Conservation (phyloP, 2,888 invertebrate genomes). For the Germaria angustata region DNA sequence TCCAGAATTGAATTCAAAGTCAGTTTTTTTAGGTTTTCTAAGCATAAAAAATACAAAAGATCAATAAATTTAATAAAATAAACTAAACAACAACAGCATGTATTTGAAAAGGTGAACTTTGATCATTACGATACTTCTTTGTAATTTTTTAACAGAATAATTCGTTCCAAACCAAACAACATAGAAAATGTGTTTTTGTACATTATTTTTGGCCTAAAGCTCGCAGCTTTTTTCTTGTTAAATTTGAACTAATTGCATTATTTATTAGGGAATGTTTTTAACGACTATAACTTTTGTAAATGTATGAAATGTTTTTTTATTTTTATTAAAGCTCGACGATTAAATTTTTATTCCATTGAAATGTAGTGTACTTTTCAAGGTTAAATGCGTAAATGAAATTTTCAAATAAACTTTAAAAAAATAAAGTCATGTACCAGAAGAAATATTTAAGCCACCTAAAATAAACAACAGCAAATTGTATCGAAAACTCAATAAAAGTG, state of each 20-base stretch:
- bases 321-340: not conserved
- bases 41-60: not conserved
- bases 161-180: not conserved
- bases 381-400: conserved; percentile 56
- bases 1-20: not conserved
- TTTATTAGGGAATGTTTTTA: not conserved
- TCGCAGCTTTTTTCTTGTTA: conserved; percentile 11
- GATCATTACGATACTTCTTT: not conserved
- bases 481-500: conserved; percentile 52
- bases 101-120: conserved; percentile 26
- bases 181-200: not conserved
- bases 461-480: conserved; percentile 14
- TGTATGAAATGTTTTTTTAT: too few species aligned
- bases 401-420: conserved; percentile 14
- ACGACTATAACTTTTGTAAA: not conserved
- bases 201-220: not conserved
- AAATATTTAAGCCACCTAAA: conserved; percentile 26
- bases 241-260: conserved; percentile 11
- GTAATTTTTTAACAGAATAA: not conserved
- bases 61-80: conserved; percentile 35
- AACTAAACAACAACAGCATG: not conserved
- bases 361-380: conserved; percentile 55
- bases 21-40: not conserved
- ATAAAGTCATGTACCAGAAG: conserved; percentile 36
- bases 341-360: conserved; percentile 32